These are phyloP conservation scores for Oreotragus oreotragus DNA, from an alignment of 2,113 vertebrate species.

Conservation along the genomic window DNA sequence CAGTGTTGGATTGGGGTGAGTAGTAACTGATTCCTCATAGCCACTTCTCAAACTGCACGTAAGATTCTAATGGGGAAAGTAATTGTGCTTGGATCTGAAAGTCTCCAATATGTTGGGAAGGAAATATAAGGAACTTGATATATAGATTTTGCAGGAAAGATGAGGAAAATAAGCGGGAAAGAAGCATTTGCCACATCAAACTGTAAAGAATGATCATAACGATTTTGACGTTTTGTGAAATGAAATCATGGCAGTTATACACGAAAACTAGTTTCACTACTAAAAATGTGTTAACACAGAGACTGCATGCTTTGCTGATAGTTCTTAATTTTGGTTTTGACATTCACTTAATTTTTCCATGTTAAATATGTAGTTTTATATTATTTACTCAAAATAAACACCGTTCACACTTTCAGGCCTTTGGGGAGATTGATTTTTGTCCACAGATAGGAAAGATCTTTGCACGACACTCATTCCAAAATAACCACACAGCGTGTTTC, in stretches of 20 bases:
- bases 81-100: conserved; percentile 64
- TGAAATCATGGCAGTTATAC: conserved; percentile 61
- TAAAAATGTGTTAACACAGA: conserved; percentile 73
- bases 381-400: conserved; percentile 87
- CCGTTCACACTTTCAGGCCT: conserved; percentile 79
- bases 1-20: conserved; percentile 31
- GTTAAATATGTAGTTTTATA: conserved; percentile 85
- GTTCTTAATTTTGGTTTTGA: conserved; percentile 83
- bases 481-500: conserved; percentile 36
- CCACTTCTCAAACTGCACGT: conserved; percentile 76
- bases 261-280: conserved; percentile 49
- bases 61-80: conserved; percentile 68
- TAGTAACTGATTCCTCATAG: conserved; percentile 77
- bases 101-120: conserved; percentile 59
- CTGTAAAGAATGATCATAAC: conserved; percentile 14
- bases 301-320: conserved; percentile 87
- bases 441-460: conserved; percentile 64
- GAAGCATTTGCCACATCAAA: conserved; percentile 12
- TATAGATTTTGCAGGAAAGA: conserved; percentile 71
- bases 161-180: conserved; percentile 64
- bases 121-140: conserved; percentile 50
- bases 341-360: conserved; percentile 84
- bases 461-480: conserved; percentile 41
- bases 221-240: conserved; percentile 55
- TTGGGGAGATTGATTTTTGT: conserved; percentile 68